Evolutionary conservation across 2,113 vertebrate species (phyloP).

Genomic region (Caranx melampygus): DNA sequence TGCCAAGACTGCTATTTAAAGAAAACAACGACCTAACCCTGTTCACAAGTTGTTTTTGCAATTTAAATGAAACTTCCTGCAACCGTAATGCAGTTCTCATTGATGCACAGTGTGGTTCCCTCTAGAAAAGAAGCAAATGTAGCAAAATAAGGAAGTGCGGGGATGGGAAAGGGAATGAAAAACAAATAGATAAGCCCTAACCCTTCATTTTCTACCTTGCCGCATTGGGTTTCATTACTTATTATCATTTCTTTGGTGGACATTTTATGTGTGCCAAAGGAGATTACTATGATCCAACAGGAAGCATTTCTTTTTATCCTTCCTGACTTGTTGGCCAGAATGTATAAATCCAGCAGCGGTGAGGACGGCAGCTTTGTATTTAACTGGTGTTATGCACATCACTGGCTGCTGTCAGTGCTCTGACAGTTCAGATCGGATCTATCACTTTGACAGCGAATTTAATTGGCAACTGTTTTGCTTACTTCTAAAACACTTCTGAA

Average conservation of each 20-base stretch:
- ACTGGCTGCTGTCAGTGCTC: slow-evolving; percentile 9
- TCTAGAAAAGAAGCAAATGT: not conserved
- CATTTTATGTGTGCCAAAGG: slow-evolving; percentile 64
- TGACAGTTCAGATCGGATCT: slow-evolving; percentile 33
- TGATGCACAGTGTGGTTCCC: not conserved
- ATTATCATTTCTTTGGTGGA: slow-evolving; percentile 42
- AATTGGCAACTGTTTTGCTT: slow-evolving; percentile 28
- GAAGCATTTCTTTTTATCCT: slow-evolving; percentile 63
- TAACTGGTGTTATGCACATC: slow-evolving; percentile 54
- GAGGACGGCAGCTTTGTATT: slow-evolving; percentile 47
- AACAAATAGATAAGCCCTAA: slow-evolving; percentile 13
- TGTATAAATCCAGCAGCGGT: slow-evolving; percentile 54
- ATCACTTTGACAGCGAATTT: slow-evolving; percentile 48
- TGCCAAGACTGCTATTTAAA: not conserved
- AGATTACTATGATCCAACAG: slow-evolving; percentile 60
- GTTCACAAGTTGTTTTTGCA: not conserved
- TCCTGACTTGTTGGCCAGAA: slow-evolving; percentile 41
- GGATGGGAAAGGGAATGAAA: not conserved
- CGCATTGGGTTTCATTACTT: slow-evolving; percentile 25
- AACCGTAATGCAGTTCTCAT: not conserved
- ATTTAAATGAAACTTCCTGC: not conserved
- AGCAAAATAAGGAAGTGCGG: not conserved
- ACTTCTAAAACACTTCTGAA: slow-evolving; percentile 16
- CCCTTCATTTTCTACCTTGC: slow-evolving; percentile 15
- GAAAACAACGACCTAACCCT: not conserved